Evolutionary conservation across 2,888 invertebrate genomes (phyloP).

Genomic region (Mystacides longicornis): DNA sequence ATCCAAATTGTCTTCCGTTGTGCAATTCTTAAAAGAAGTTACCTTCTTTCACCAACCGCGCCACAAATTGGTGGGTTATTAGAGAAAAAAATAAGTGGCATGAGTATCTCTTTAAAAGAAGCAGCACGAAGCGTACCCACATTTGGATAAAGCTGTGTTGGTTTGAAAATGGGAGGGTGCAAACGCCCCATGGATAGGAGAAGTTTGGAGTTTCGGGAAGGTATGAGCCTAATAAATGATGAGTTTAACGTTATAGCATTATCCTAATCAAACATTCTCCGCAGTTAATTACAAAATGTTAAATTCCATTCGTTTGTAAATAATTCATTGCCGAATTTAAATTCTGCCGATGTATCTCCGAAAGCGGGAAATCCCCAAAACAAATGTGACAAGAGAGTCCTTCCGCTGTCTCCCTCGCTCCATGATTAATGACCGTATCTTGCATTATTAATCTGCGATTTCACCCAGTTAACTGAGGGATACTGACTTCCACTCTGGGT

Average conservation of each 20-base stretch:
- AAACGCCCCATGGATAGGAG: too few relatives aligned
- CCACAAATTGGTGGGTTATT: too few relatives aligned
- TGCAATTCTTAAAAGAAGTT: too few relatives aligned
- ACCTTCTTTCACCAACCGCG: too few relatives aligned
- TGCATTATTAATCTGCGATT: conserved; percentile 2
- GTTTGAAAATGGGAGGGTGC: too few relatives aligned
- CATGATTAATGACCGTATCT: not conserved
- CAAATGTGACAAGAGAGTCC: not conserved
- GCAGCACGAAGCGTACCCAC: too few relatives aligned
- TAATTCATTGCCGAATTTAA: not conserved
- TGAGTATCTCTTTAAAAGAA: too few relatives aligned
- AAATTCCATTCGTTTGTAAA: not conserved
- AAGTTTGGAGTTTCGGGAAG: too few relatives aligned
- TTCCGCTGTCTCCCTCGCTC: not conserved
- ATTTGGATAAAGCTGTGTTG: too few relatives aligned
- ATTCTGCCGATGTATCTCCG: not conserved
- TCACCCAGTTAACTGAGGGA: conserved; percentile 1
- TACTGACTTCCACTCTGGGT: not conserved
- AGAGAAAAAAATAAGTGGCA: too few relatives aligned
- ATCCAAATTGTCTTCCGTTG: too few relatives aligned
- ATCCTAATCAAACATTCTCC: not conserved
- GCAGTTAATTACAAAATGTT: not conserved
- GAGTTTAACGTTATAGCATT: not conserved
- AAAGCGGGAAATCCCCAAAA: not conserved
- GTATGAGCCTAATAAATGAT: not conserved